phyloP scores from a whole-genome alignment of 2,888 invertebrate species.

The Syritta pipiens region DNA sequence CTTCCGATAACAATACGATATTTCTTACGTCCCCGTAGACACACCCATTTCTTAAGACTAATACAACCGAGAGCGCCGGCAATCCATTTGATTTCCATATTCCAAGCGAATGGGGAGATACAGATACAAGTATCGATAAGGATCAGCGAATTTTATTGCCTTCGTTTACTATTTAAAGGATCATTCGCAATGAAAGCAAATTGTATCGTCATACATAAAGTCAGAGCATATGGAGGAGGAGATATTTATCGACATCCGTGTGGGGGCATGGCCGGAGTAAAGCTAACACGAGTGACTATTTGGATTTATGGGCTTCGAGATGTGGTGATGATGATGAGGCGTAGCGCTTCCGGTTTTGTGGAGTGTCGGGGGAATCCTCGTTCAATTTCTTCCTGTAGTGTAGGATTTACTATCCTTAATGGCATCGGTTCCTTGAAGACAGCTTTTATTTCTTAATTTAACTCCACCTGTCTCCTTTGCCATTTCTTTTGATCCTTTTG shows the following conservation, averaged over 20 bases:
- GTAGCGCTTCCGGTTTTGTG: no score
- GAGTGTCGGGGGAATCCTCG: neutral
- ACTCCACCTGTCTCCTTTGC: no score
- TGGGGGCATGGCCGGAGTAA: no score
- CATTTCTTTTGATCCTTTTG: no score
- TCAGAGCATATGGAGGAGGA: constrained; percentile 13
- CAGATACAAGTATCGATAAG: constrained; percentile 42
- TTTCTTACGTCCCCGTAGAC: constrained; percentile 11
- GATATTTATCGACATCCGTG: constrained; percentile 42
- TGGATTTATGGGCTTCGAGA: constrained; percentile 19
- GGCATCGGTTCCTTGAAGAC: no score
- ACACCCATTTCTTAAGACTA: neutral
- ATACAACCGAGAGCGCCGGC: constrained; percentile 13
- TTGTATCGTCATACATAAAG: constrained; percentile 40
- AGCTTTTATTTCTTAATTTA: no score
- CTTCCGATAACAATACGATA: constrained; percentile 44
- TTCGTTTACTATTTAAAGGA: constrained; percentile 67
- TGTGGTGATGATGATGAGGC: no score
- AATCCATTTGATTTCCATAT: constrained; percentile 60
- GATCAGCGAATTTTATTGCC: constrained; percentile 62
- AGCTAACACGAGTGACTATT: no score
- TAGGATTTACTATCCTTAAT: no score
- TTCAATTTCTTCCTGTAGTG: neutral
- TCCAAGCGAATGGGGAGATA: constrained; percentile 38
- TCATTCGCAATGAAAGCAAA: constrained; percentile 64